Conservation (phyloP, 2,113 vertebrate genomes). For the Microcebus ravelobensis region DNA sequence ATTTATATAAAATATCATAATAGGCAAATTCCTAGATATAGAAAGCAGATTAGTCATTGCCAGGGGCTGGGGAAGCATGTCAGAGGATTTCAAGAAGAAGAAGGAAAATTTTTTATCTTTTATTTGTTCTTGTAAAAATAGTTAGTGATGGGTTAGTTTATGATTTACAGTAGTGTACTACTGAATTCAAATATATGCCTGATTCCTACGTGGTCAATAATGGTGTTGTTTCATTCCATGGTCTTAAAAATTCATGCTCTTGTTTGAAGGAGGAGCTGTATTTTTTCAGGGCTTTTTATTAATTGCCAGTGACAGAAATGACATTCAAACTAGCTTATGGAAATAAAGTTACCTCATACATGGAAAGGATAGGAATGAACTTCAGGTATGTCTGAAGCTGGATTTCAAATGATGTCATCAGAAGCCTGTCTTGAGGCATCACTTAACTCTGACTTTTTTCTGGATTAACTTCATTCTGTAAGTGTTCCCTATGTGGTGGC, state of each 20-base stretch:
- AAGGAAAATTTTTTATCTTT: neutral
- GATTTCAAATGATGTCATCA: neutral
- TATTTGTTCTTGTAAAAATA: conserved; percentile 13
- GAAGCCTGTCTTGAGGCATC: neutral
- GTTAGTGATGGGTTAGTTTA: neutral
- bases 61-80: neutral
- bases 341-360: neutral
- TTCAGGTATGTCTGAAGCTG: neutral
- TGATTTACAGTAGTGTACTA: neutral
- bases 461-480: neutral
- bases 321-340: neutral
- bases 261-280: neutral
- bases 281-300: neutral
- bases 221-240: neutral
- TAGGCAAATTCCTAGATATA: neutral
- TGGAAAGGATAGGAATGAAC: neutral
- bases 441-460: neutral
- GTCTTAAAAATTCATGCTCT: neutral
- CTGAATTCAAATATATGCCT: neutral
- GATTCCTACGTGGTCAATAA: neutral
- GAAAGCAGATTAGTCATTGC: neutral
- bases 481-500: neutral
- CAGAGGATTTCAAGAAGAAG: neutral
- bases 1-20: no score
- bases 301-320: neutral